Evolutionary conservation across 2,113 vertebrate species (phyloP), one percentile per base, ranked within the genome.

Genomic region (Pomatostomus ruficeps): DNA sequence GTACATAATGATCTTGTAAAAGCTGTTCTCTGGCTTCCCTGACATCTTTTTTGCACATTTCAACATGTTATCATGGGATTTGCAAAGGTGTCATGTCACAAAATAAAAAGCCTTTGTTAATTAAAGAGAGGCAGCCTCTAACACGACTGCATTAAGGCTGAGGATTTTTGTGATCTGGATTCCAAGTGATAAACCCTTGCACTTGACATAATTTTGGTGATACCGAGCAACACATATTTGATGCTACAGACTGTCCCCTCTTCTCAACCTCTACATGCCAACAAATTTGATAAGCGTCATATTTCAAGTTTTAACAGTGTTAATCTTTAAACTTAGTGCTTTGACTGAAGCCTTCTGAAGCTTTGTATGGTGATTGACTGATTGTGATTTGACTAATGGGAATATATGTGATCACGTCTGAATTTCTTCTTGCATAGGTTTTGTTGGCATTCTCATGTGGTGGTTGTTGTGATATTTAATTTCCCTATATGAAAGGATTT

Each of bases 311-410:
- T 80, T 35, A 93, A 80, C 52, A 70, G 51, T 17, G 81, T 63
- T 94, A 89, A 93, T 72, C 73, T 87, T 95, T 85, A 88, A 89
- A 51, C 24, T 71, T 76, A n/a, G 13, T 48, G 49, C 51, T 89
- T 76, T 22, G 28, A 29, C n/a, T 76, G 4, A 78, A 77, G 22
- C 40, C 10, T 67, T 74, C 48, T 52, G 40, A 80, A 88, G 59
- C 17, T 90, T 74, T 90, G 46, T 51, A 18, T 13, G 43, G 45
- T 33, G 76, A 49, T 58, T 10, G 29, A 28, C 66, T 16, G 43
- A 59, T 21, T 40, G 54, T 42, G 58, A 12, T 75, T 72, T 84
- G 58, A 62, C n/a, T 76, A 59, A 42, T 38, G 16, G 36, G 67
- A 93, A 55, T 72, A 20, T 23, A 8, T 33, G 52, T 36, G 52